phyloP scores from a whole-genome alignment of 2,797 vertebrate genomes.

The Chromis chromis region DNA sequence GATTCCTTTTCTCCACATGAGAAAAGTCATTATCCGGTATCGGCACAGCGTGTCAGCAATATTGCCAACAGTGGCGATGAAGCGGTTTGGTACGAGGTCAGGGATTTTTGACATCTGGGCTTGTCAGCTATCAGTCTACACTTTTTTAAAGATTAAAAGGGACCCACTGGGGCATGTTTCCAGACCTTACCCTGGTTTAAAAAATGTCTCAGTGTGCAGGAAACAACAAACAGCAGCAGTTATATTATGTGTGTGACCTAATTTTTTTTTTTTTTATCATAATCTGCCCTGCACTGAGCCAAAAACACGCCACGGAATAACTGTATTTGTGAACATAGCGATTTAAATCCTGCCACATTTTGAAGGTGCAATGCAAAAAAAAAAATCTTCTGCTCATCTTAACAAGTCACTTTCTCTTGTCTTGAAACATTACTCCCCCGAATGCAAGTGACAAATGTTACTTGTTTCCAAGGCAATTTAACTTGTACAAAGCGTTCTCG shows the following conservation, averaged over 20 bases:
- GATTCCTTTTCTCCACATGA: constrained; percentile 64
- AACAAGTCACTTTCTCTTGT: constrained; percentile 26
- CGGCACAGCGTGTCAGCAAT: constrained; percentile 61
- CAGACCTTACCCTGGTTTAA: constrained; percentile 31
- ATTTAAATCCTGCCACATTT: constrained; percentile 30
- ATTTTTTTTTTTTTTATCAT: constrained; percentile 63
- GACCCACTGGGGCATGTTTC: constrained; percentile 28
- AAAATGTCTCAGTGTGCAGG: constrained; percentile 19
- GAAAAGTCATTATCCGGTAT: constrained; percentile 65
- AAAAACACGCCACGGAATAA: constrained; percentile 27
- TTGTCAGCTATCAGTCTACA: constrained; percentile 56
- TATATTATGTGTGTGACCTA: constrained; percentile 59
- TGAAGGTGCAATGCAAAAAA: constrained; percentile 10
- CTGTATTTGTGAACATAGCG: constrained; percentile 37
- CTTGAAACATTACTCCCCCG: constrained; percentile 13
- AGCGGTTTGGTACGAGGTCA: constrained; percentile 48
- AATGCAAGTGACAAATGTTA: constrained; percentile 28
- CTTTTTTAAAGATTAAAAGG: constrained; percentile 50
- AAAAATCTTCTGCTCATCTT: background rate
- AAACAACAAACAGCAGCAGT: constrained; percentile 40
- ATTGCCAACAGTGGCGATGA: constrained; percentile 32
- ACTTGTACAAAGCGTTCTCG: constrained; percentile 27
- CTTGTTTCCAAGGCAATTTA: constrained; percentile 50
- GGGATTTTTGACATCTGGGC: constrained; percentile 37
- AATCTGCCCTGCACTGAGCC: constrained; percentile 50